Percentiles rank a stretch among this genome's conserved stretches.
phyloP scores from a whole-genome alignment of 2,888 invertebrate genomes.

The Monochamus alternatus region DNA sequence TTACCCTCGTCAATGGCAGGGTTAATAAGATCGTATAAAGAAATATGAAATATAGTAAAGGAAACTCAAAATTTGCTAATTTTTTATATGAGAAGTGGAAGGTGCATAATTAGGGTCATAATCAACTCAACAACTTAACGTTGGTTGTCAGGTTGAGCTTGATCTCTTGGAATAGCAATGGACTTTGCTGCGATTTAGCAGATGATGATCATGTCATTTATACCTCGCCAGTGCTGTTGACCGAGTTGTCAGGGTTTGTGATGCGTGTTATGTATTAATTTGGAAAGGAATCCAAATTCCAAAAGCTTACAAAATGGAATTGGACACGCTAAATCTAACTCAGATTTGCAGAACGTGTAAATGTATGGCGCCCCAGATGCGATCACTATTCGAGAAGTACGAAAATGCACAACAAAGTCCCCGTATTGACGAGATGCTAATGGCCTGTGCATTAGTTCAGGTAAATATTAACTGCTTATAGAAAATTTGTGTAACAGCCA shows the following conservation, averaged over 20 bases:
- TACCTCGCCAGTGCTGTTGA: too few relatives aligned
- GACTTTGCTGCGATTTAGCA: too few relatives aligned
- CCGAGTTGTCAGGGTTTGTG: conserved; percentile 64
- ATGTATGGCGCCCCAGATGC: conserved; percentile 64
- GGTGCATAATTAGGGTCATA: too few relatives aligned
- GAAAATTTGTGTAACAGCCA: conserved; percentile 31
- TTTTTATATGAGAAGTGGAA: too few relatives aligned
- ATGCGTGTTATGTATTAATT: conserved; percentile 52
- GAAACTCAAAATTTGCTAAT: too few relatives aligned
- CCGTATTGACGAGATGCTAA: conserved; percentile 72
- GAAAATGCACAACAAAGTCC: conserved; percentile 65
- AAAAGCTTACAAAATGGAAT: conserved; percentile 61
- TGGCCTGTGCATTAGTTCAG: conserved; percentile 70
- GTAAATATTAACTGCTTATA: conserved; percentile 60
- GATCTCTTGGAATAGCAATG: too few relatives aligned
- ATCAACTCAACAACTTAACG: too few relatives aligned
- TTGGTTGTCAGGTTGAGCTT: too few relatives aligned
- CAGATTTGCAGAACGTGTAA: conserved; percentile 69
- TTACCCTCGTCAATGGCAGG: too few relatives aligned
- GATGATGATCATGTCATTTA: too few relatives aligned
- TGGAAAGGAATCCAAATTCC: conserved; percentile 39
- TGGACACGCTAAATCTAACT: conserved; percentile 62
- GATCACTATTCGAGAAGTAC: conserved; percentile 65
- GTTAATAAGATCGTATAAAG: too few relatives aligned
- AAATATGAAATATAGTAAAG: too few relatives aligned